Base-by-base conservation (phyloP, 1,140 invertebrate genomes). In the Kradibia gibbosae region DNA sequence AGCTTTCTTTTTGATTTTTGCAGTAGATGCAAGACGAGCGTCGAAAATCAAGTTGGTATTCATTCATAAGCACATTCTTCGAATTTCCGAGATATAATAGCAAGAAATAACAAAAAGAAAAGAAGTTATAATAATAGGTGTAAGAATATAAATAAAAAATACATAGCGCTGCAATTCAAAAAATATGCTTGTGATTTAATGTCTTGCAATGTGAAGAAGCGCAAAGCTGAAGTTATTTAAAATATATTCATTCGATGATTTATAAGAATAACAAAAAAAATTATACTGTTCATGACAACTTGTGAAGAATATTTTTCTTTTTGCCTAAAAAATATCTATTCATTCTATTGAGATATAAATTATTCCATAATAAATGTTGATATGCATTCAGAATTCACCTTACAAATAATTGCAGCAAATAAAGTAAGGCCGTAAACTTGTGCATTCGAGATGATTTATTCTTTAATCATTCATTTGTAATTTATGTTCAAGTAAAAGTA, bases 221-320 rank as follows among this genome's bases (percentile, higher is more conserved):
- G 10, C 10, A 34, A 39, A 10, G 36, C 0, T 7, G 36, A 39
- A 39, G 17, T 34, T 31, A 5, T 67, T 67, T 67, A 67, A 67
- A 67, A 39, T 67, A 39, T 67, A 67, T 67, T 67, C 34, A 67
- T 67, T n/a, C 25, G n/a, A 67, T 39, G 62, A 67, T 67, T 67
- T 39, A 39, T n/a, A 39, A 39, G 20, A 39, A 0, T n/a, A 22
- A 39, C 13, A 39, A 67, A n/a, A 67, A 39, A 67, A n/a, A n/a
- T 67, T 67, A 3, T 11, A 15, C 11, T 17, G 7, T 3, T 15
- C 22, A 22, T 67, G 36, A 67, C 34, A 67, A 39, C 20, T 39
- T 39, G 17, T n/a, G 20, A 67, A 17, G 22, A 10, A 67, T 39
- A 67, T 39, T 67, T 67, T 10, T n/a, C 28, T 36, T 36, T 36